A percentile compares a stretch with the other conserved stretches of the same genome.
These are phyloP conservation scores for Virgularia gustaviana DNA, from an alignment of 92 coral and sea anemone genomes.

Conservation along the genomic window DNA sequence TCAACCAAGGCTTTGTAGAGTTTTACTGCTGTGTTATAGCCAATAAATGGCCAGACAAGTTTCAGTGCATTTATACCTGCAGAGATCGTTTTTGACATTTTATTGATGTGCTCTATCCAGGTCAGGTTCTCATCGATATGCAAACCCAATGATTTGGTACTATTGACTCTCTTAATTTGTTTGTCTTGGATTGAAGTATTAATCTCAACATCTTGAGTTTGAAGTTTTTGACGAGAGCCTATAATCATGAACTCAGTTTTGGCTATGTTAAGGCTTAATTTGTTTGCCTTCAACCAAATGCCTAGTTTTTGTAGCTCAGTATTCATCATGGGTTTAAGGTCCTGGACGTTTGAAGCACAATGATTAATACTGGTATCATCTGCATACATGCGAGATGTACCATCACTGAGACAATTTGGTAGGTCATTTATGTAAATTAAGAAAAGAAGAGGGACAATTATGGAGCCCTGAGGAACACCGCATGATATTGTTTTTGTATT, in stretches of 20 bases:
- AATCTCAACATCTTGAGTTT: too few species aligned
- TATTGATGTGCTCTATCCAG: too few species aligned
- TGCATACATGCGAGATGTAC: constrained; percentile 1
- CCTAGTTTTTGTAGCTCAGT: not conserved
- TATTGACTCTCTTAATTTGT: too few species aligned
- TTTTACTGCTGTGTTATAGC: constrained; percentile 24
- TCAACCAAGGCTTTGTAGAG: constrained; percentile 46
- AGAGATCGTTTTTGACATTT: too few species aligned
- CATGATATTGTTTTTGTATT: not conserved
- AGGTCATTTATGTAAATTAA: constrained; percentile 4
- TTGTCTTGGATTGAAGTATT: too few species aligned
- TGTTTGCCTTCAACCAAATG: constrained; percentile 11
- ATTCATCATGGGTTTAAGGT: not conserved
- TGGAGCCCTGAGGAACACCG: constrained; percentile 23
- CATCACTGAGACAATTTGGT: constrained; percentile 1
- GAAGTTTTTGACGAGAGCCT: not conserved
- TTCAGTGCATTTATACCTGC: constrained; percentile 55
- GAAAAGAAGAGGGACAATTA: not conserved
- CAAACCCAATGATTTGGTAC: too few species aligned
- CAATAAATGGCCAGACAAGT: constrained; percentile 41
- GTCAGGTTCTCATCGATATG: too few species aligned
- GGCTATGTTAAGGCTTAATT: not conserved
- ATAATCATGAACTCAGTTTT: constrained; percentile 14
- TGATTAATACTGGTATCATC: constrained; percentile 3
- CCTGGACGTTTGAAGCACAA: not conserved